These are phyloP conservation scores for Diglossa cyanea DNA, from an alignment of 2,797 vertebrate species.

Conservation along the genomic window DNA sequence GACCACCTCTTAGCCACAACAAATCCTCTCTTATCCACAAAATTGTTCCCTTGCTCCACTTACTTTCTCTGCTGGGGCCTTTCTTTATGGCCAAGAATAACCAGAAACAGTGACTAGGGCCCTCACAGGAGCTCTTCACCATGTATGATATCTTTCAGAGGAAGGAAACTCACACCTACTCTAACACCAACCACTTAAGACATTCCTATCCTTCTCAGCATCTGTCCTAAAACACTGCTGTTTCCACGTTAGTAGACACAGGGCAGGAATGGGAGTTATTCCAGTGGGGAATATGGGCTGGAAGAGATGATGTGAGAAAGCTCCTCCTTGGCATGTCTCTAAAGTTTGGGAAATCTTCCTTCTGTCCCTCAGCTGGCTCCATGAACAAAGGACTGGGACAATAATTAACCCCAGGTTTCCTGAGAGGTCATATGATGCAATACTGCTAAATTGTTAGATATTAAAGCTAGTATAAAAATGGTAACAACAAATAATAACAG, in stretches of 20 bases:
- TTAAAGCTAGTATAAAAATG: background rate
- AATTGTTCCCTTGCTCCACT: background rate
- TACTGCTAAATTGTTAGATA: background rate
- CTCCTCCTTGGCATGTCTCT: background rate
- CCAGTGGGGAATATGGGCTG: rapidly evolving
- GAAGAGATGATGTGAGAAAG: background rate
- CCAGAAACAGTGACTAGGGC: background rate
- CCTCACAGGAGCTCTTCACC: background rate
- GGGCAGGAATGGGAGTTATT: background rate
- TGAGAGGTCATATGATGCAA: background rate
- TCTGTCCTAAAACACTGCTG: background rate
- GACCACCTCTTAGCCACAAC: background rate
- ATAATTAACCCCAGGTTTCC: background rate
- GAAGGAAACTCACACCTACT: background rate
- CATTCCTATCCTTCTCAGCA: background rate
- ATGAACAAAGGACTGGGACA: background rate
- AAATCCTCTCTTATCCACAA: slow-evolving; percentile 1
- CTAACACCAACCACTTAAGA: background rate
- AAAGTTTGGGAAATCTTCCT: background rate
- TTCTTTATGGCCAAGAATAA: background rate
- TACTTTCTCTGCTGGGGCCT: background rate
- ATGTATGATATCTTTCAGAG: background rate
- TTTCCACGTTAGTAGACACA: background rate
- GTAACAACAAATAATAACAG: background rate
- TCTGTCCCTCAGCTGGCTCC: background rate